Evolutionary conservation across 2,797 vertebrate genomes (phyloP).

Genomic region (Sebastes goodei): DNA sequence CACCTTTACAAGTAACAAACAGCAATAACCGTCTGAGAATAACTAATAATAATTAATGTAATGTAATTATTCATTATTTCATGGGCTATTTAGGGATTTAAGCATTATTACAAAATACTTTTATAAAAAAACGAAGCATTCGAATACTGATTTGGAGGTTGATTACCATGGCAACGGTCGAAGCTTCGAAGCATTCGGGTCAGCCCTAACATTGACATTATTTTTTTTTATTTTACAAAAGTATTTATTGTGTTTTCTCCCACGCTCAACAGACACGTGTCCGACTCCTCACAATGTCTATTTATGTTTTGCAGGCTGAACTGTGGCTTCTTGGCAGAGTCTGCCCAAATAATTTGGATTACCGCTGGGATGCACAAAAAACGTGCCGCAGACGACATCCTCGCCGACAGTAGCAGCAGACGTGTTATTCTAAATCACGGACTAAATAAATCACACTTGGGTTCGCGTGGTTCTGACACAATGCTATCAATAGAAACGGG

Average conservation of each 20-base stretch:
- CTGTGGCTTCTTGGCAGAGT: conserved; percentile 58
- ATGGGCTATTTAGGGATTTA: no score
- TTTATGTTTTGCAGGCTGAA: conserved; percentile 56
- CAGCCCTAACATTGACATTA: no score
- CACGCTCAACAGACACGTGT: conserved; percentile 30
- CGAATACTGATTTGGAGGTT: no score
- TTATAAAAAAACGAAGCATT: no score
- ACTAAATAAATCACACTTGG: conserved; percentile 78
- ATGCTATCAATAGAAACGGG: conserved; percentile 72
- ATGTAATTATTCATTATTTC: no score
- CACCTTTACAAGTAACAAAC: no score
- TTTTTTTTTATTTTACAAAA: background rate
- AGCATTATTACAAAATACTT: no score
- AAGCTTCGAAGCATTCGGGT: no score
- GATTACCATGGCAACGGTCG: no score
- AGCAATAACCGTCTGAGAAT: no score
- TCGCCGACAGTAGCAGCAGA: conserved; percentile 43
- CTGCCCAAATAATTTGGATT: conserved; percentile 66
- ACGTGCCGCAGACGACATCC: conserved; percentile 28
- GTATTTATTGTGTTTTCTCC: conserved; percentile 5
- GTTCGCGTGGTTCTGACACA: conserved; percentile 73
- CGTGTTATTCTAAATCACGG: conserved; percentile 66
- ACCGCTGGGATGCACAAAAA: conserved; percentile 45
- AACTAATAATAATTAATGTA: no score
- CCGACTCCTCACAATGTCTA: conserved; percentile 49